Evolutionary conservation across 2,888 invertebrate species (phyloP).

Genomic region (Rhogogaster chlorosoma): DNA sequence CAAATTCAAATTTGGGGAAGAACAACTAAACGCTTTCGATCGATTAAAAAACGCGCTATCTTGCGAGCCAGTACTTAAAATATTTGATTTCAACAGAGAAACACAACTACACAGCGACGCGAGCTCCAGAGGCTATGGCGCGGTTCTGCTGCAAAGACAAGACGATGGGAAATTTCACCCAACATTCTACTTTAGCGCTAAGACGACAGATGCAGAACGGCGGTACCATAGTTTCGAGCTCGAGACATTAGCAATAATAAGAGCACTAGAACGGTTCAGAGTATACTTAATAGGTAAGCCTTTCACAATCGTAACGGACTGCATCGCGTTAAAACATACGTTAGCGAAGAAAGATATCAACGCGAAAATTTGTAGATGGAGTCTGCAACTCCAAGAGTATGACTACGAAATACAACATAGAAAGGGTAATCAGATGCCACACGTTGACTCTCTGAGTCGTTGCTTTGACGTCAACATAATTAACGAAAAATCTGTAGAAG

Average conservation of each 20-base stretch:
- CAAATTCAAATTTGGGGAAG: slow-evolving; percentile 47
- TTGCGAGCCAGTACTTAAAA: slow-evolving; percentile 52
- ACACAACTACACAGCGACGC: slow-evolving; percentile 57
- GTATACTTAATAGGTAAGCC: slow-evolving; percentile 61
- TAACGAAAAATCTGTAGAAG: not conserved
- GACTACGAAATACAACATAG: slow-evolving; percentile 55
- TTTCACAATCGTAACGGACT: slow-evolving; percentile 63
- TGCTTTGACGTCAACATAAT: slow-evolving; percentile 43
- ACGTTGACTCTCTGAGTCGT: slow-evolving; percentile 55
- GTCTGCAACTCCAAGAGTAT: slow-evolving; percentile 55
- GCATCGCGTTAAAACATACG: slow-evolving; percentile 58
- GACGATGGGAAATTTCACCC: slow-evolving; percentile 59
- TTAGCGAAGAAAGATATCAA: slow-evolving; percentile 54
- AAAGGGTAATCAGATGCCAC: slow-evolving; percentile 52
- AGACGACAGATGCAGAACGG: slow-evolving; percentile 58
- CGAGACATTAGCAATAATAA: slow-evolving; percentile 61
- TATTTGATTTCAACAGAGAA: slow-evolving; percentile 50
- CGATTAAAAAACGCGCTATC: slow-evolving; percentile 40
- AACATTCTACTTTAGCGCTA: slow-evolving; percentile 62
- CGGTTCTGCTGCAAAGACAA: slow-evolving; percentile 57
- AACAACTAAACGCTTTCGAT: slow-evolving; percentile 49
- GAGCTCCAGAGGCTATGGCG: slow-evolving; percentile 56
- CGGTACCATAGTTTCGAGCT: slow-evolving; percentile 61
- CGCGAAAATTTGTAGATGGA: slow-evolving; percentile 55
- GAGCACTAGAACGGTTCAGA: slow-evolving; percentile 60